Evolutionary conservation across 1,140 invertebrate genomes (phyloP).

Genomic region (Hirudo medicinalis): DNA sequence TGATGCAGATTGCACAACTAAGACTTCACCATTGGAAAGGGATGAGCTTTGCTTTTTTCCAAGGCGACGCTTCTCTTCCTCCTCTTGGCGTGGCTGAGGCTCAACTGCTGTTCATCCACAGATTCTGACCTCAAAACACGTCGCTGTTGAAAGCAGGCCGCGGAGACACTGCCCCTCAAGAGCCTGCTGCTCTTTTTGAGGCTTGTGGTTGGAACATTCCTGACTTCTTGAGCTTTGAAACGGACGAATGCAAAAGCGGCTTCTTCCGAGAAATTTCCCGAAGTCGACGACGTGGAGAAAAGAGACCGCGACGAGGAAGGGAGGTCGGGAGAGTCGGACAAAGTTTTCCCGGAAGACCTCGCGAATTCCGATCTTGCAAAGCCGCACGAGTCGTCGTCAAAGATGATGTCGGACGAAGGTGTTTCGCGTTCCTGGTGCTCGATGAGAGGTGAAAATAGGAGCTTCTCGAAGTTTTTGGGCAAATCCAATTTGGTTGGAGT

Average conservation of each 20-base stretch:
- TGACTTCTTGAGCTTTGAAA: no score
- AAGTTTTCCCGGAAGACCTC: no score
- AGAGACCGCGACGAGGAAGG: neutral
- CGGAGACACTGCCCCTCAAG: no score
- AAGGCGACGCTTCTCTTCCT: neutral
- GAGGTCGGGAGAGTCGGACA: neutral
- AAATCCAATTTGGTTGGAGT: neutral
- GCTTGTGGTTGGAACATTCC: no score
- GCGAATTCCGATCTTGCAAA: neutral
- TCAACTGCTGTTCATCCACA: constrained; percentile 2
- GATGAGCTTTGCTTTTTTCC: neutral
- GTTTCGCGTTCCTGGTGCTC: constrained; percentile 2
- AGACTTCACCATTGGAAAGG: neutral
- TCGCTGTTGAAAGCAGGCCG: neutral
- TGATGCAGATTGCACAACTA: neutral
- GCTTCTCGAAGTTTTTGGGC: constrained; percentile 9
- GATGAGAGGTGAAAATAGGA: constrained; percentile 14
- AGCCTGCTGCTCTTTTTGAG: no score
- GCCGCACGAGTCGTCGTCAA: neutral
- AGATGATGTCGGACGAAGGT: neutral
- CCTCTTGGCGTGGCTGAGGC: neutral
- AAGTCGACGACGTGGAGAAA: neutral
- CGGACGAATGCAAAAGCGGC: neutral
- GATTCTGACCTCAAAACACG: neutral
- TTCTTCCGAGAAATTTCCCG: neutral